These are phyloP conservation scores for Benthochromis sp. DNA, from an alignment of 2,113 vertebrate species.

Conservation along the genomic window DNA sequence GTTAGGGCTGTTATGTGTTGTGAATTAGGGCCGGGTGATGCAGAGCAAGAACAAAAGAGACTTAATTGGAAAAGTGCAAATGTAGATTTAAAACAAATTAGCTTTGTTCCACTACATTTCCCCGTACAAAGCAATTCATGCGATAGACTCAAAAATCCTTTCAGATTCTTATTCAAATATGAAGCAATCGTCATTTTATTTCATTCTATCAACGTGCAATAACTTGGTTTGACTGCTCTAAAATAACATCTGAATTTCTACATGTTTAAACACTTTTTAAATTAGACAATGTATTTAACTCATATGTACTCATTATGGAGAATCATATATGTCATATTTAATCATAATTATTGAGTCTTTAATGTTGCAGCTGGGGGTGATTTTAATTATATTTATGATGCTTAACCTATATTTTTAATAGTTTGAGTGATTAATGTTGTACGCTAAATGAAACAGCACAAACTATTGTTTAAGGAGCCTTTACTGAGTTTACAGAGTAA, in stretches of 20 bases:
- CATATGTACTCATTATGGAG: background rate
- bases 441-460: accelerated
- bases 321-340: background rate
- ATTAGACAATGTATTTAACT: background rate
- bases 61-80: background rate
- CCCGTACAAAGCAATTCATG: background rate
- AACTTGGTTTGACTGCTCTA: background rate
- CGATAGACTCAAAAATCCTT: background rate
- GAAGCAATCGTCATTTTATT: background rate
- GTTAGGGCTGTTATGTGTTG: background rate
- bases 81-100: background rate
- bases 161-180: background rate
- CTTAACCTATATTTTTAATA: accelerated
- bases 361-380: background rate
- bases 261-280: background rate
- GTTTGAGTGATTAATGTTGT: background rate
- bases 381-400: background rate
- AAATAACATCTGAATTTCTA: background rate
- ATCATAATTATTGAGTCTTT: background rate
- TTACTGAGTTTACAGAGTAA: background rate
- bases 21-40: background rate
- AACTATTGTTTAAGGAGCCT: background rate
- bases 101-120: background rate
- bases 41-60: background rate
- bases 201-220: background rate